Percentiles rank a stretch among this genome's conserved stretches.
These are phyloP conservation scores for Rotaria sp. DNA, from an alignment of 2,888 invertebrate genomes.

Conservation along the genomic window DNA sequence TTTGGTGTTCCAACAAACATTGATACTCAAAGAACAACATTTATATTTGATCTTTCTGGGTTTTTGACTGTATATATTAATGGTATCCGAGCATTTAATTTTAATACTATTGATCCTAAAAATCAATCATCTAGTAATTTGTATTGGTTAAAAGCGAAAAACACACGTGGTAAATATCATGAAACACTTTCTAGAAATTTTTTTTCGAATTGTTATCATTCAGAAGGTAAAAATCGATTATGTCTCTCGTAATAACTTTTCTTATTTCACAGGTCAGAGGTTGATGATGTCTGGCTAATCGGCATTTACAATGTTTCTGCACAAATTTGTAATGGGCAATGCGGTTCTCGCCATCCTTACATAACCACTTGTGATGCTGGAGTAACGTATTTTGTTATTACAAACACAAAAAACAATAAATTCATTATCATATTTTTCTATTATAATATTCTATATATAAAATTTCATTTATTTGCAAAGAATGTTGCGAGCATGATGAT, in stretches of 20 bases:
- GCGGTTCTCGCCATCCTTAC: constrained; percentile 49
- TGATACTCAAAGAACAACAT: constrained; percentile 46
- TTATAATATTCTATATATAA: too few relatives aligned
- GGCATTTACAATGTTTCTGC: constrained; percentile 47
- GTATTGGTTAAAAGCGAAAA: constrained; percentile 46
- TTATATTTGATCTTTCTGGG: constrained; percentile 42
- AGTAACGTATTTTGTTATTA: constrained; percentile 43
- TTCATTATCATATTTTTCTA: too few relatives aligned
- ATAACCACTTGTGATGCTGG: constrained; percentile 46
- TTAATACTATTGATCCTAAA: too few relatives aligned
- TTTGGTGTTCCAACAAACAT: constrained; percentile 44
- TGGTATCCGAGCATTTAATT: constrained; percentile 46
- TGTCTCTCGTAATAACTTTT: not conserved
- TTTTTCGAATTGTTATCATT: not conserved
- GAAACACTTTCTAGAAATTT: constrained; percentile 45
- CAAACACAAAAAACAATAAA: too few relatives aligned
- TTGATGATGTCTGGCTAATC: constrained; percentile 47
- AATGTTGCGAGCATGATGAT: too few relatives aligned
- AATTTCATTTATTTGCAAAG: too few relatives aligned
- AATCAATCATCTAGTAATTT: too few relatives aligned
- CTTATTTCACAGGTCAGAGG: constrained; percentile 23
- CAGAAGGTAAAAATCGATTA: not conserved
- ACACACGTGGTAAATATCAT: constrained; percentile 48
- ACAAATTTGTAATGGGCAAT: constrained; percentile 49
- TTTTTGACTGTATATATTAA: constrained; percentile 46